phyloP scores from a whole-genome alignment of 1,140 invertebrate genomes.

The Drosophila gunungcola region DNA sequence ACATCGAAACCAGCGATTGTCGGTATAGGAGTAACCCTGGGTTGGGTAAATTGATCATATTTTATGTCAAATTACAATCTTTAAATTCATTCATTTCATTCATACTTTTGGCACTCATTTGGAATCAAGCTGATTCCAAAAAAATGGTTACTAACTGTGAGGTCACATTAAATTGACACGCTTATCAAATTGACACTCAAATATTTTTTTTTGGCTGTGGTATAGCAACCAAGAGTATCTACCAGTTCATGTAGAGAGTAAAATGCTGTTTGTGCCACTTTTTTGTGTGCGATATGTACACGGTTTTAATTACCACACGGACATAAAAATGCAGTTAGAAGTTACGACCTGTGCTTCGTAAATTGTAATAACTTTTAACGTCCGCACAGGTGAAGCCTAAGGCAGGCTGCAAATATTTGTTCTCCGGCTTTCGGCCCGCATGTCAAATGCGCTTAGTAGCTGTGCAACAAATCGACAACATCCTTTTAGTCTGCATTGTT shows the following conservation, averaged over 20 bases:
- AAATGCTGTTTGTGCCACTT: not conserved
- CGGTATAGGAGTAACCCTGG: too few species aligned
- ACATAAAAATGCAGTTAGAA: conserved; percentile 47
- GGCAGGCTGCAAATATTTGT: conserved; percentile 66
- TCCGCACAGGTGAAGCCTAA: conserved; percentile 21
- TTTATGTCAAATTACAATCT: too few species aligned
- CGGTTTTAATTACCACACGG: conserved; percentile 71
- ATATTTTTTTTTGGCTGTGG: too few species aligned
- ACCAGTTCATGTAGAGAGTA: conserved; percentile 14
- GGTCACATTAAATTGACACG: too few species aligned
- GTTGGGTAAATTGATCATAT: too few species aligned
- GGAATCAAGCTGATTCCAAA: too few species aligned
- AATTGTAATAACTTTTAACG: conserved; percentile 80
- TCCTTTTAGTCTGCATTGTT: conserved; percentile 55
- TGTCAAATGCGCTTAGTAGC: conserved; percentile 3
- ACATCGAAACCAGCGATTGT: too few species aligned
- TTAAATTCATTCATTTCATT: too few species aligned
- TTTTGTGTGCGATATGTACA: conserved; percentile 46
- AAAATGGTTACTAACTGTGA: too few species aligned
- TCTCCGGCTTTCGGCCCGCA: conserved; percentile 11
- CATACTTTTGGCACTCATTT: too few species aligned
- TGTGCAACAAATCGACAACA: conserved; percentile 52
- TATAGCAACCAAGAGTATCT: conserved; percentile 2
- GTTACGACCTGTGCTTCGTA: conserved; percentile 58
- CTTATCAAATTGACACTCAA: too few species aligned